These are phyloP conservation scores for Drosophila falleni DNA, from an alignment of 2,888 invertebrate genomes.

Conservation along the genomic window DNA sequence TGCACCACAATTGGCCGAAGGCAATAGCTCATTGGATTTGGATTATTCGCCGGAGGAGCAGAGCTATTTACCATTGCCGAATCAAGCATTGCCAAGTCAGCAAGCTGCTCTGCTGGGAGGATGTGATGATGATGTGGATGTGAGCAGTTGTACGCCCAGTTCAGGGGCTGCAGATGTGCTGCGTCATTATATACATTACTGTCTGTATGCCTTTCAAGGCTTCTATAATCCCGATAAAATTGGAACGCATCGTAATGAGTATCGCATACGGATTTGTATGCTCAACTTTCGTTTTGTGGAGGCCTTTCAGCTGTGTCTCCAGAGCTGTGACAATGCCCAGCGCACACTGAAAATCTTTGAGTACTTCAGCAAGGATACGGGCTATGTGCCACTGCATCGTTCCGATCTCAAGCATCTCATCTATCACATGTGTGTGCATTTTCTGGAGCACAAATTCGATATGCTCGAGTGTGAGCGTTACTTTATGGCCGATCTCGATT, in stretches of 20 bases:
- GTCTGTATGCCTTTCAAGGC: slow-evolving; percentile 85
- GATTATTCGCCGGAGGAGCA: slow-evolving; percentile 83
- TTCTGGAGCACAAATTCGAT: slow-evolving; percentile 83
- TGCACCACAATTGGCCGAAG: slow-evolving; percentile 50
- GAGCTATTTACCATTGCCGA: slow-evolving; percentile 81
- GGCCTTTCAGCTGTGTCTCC: slow-evolving; percentile 84
- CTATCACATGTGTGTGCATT: slow-evolving; percentile 84
- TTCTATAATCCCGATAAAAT: slow-evolving; percentile 85
- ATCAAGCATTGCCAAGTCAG: slow-evolving; percentile 1
- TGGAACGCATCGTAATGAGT: slow-evolving; percentile 79
- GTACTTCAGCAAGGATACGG: slow-evolving; percentile 85
- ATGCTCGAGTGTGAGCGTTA: slow-evolving; percentile 84
- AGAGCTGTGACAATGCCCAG: slow-evolving; percentile 77
- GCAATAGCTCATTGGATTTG: slow-evolving; percentile 77
- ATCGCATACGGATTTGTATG: slow-evolving; percentile 85
- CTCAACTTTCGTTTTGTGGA: slow-evolving; percentile 85
- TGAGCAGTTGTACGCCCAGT: slow-evolving; percentile 66
- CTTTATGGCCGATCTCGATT: slow-evolving; percentile 84
- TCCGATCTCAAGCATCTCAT: slow-evolving; percentile 85
- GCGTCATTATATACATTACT: slow-evolving; percentile 85
- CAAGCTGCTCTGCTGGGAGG: slow-evolving; percentile 35
- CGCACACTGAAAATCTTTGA: slow-evolving; percentile 85
- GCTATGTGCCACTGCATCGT: slow-evolving; percentile 84
- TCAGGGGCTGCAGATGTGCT: slow-evolving; percentile 52
- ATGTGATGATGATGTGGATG: slow-evolving; percentile 55